Evolutionary conservation across 2,888 invertebrate species (phyloP).

Genomic region (Perithous albicinctus): DNA sequence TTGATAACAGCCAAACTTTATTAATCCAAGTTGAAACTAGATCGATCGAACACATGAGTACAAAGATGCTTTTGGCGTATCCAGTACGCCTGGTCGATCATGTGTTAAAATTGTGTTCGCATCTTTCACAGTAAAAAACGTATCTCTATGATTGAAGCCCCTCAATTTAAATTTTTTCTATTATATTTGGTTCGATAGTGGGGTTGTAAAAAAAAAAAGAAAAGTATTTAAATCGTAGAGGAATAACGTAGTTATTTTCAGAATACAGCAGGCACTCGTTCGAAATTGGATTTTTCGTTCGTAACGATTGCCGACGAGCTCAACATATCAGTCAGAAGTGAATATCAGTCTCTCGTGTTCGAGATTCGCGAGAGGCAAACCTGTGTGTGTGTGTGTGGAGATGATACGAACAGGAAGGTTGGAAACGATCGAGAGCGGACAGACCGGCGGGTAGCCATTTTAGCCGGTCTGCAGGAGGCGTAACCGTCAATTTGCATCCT

Average conservation of each 20-base stretch:
- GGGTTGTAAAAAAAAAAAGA: not conserved
- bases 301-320: conserved; percentile 50
- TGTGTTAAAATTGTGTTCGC: conserved; percentile 21
- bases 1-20: conserved; percentile 73
- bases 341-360: conserved; percentile 48
- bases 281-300: conserved; percentile 53
- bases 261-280: conserved; percentile 16
- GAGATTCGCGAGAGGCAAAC: conserved; percentile 26
- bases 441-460: conserved; percentile 53
- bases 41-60: conserved; percentile 58
- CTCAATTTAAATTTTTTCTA: conserved; percentile 27
- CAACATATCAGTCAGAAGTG: conserved; percentile 43
- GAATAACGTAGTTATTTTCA: conserved; percentile 45
- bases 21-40: conserved; percentile 76
- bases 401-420: conserved; percentile 45
- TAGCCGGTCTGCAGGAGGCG: conserved; percentile 67
- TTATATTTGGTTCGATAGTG: not conserved
- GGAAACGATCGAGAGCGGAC: conserved; percentile 57
- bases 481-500: conserved; percentile 77
- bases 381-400: conserved; percentile 21
- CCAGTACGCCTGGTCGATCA: conserved; percentile 1
- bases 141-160: not conserved
- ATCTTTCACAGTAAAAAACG: conserved; percentile 24
- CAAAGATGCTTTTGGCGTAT: conserved; percentile 6
- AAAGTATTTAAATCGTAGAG: conserved; percentile 38